These are phyloP conservation scores for Thalassoma bifasciatum DNA, from an alignment of 2,113 vertebrate genomes.

Conservation along the genomic window DNA sequence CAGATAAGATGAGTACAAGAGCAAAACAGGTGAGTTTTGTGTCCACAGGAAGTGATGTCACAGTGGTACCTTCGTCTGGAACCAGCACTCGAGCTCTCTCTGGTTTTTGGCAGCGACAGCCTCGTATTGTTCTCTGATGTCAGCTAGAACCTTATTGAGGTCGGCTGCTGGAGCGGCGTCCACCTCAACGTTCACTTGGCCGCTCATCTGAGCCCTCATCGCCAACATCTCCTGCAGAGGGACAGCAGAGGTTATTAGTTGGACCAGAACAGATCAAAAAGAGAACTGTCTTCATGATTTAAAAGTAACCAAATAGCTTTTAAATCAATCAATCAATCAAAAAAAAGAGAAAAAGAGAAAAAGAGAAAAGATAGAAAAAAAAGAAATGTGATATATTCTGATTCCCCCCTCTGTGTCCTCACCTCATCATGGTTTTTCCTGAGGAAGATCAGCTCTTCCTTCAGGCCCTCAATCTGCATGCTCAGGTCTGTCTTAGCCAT, in stretches of 20 bases:
- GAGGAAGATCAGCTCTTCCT: conserved; percentile 76
- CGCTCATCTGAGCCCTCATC: conserved; percentile 64
- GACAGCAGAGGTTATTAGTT: background rate
- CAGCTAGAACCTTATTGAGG: conserved; percentile 69
- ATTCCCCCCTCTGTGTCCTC: too few relatives aligned
- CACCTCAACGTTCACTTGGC: conserved; percentile 83
- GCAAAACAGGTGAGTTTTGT: background rate
- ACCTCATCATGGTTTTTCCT: conserved; percentile 83
- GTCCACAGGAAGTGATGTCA: conserved; percentile 5
- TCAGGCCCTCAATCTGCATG: conserved; percentile 77
- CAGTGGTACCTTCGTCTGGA: conserved; percentile 53
- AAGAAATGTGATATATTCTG: too few relatives aligned
- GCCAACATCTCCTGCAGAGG: conserved; percentile 70
- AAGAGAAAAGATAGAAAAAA: too few relatives aligned
- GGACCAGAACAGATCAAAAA: background rate
- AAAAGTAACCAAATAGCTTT: too few relatives aligned
- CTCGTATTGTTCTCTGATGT: conserved; percentile 89
- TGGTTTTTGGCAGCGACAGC: conserved; percentile 82
- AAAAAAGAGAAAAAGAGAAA: too few relatives aligned
- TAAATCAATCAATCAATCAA: too few relatives aligned
- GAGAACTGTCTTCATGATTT: background rate
- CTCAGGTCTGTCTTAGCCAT: conserved; percentile 75
- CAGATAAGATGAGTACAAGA: background rate
- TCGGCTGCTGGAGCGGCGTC: conserved; percentile 76
- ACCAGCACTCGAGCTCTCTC: conserved; percentile 84